A percentile compares a stretch with the other conserved stretches of the same genome.
Evolutionary conservation across 2,888 invertebrate genomes (phyloP).

Genomic region (Polydesmus complanatus): DNA sequence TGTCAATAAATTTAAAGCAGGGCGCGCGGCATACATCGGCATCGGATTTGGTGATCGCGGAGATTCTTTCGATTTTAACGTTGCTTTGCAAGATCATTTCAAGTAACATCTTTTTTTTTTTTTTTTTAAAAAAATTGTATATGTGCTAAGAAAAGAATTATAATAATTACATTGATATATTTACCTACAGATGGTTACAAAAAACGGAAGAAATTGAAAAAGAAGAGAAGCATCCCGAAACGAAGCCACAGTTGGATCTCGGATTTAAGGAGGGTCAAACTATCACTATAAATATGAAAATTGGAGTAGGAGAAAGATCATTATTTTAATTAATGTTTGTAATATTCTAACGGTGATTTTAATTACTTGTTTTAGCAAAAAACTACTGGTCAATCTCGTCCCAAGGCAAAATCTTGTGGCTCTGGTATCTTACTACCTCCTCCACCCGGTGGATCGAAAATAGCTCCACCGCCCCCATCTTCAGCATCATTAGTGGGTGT

Average conservation of each 20-base stretch:
- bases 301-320: constrained; percentile 50
- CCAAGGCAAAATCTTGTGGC: constrained; percentile 45
- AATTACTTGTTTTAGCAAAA: constrained; percentile 19
- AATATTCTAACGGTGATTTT: constrained; percentile 3
- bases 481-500: neutral
- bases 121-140: neutral
- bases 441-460: constrained; percentile 60
- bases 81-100: constrained; percentile 94
- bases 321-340: neutral
- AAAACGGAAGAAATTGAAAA: constrained; percentile 65
- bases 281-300: constrained; percentile 97
- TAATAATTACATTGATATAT: too few relatives aligned
- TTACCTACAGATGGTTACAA: constrained; percentile 49
- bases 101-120: constrained; percentile 43
- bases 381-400: constrained; percentile 37
- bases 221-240: constrained; percentile 44
- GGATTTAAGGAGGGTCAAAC: constrained; percentile 99
- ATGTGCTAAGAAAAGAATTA: too few relatives aligned
- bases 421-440: constrained; percentile 56
- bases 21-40: constrained; percentile 73
- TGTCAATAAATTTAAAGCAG: constrained; percentile 24
- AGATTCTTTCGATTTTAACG: constrained; percentile 97
- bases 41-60: constrained; percentile 94
- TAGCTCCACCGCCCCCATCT: constrained; percentile 47
- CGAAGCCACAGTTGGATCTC: constrained; percentile 68